Evolutionary conservation across 2,888 invertebrate species (phyloP), one percentile per base, ranked within the genome.

Genomic region (Pherbina coryleti): DNA sequence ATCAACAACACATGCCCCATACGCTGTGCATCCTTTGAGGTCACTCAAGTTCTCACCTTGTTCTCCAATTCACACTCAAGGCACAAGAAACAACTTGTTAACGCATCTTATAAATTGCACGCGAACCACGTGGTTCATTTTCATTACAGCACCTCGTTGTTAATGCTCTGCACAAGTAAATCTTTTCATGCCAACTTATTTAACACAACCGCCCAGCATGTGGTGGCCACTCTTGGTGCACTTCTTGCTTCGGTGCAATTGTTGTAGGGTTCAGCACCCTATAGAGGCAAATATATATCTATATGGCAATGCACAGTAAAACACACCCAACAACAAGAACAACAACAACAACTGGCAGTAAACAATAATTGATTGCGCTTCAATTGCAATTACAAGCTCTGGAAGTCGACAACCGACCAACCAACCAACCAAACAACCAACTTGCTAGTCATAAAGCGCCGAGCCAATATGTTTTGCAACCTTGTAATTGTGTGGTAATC

Each of bases 311-410:
- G 49, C 22, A 49, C 37, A 69, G 5, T 28, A 34, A 44, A 34
- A 71, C 9, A 28, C 37, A 71, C 37, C 53, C 25, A 44, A 44
- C 62, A 51, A 22, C 9, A 44, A 44, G 49, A 51, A 22, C 9
- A 49, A 53, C 74, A 66, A 11, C 37, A 17, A 28, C 51, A 64
- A 37, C 55, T 31, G 28, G 66, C 53, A 67, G 37, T 55, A 67
- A 67, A 75, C 66, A 53, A 75, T 87, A 87, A 87, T 87, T 87
- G 86, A 86, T 86, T 86, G 86, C 84, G 83, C 85, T 85, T 86
- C 83, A 83, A 83, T 83, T 83, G 83, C 83, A 82, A 82, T 87
- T 83, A 83, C 82, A 86, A 86, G 87, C 84, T 82, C 83, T 83
- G 85, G 85, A 84, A 83, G 83, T 82, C 83, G 84, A 85, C 85